Evolutionary conservation across 2,113 vertebrate genomes (phyloP), one percentile per base, ranked within the genome.

Genomic region (Ciconia stormi): DNA sequence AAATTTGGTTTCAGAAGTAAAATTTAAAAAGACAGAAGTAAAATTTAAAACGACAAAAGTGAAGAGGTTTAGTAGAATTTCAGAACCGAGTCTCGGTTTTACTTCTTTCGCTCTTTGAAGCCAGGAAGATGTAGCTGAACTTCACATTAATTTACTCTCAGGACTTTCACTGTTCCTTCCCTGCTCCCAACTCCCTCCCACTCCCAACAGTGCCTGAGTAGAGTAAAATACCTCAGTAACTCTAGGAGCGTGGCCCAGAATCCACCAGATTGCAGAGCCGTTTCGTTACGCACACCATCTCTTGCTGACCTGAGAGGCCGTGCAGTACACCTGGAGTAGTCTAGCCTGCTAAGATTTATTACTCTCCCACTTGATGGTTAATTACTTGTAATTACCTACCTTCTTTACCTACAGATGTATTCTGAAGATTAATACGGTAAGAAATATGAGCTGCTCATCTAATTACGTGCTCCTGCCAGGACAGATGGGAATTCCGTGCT

Each of bases 251-350:
- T 38, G 42, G 58, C 52, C 65, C 38, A 50, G 71, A 50, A 44
- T 29, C 53, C 58, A 23, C 7, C 47, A 67, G n/a, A 5, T 4
- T 13, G 49, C n/a, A 38, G 67, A 61, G 27, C 50, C 3, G 5
- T 22, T 61, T 49, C 2, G 0, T 36, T 49, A 23, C 3, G 10
- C 26, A 25, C 17, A 17, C 3, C 1, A 0, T 6, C 44, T 79
- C 70, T 20, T 55, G 26, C 23, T 55, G 69, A 55, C 77, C 11
- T 27, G 23, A 59, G 59, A 50, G 36, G 29, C 27, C 2, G 1
- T 23, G 76, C 53, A 61, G 72, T 15, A 59, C 52, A 15, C 19
- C 36, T 55, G 25, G 56, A 34, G 25, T 25, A 46, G 23, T 19
- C 44, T 47, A 65, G 6, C 36, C 73, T 50, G 56, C 77, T 76